Percentiles rank a stretch among this genome's conserved stretches.
Conservation (phyloP, 2,888 invertebrate species). For the Apocheima hispidaria region DNA sequence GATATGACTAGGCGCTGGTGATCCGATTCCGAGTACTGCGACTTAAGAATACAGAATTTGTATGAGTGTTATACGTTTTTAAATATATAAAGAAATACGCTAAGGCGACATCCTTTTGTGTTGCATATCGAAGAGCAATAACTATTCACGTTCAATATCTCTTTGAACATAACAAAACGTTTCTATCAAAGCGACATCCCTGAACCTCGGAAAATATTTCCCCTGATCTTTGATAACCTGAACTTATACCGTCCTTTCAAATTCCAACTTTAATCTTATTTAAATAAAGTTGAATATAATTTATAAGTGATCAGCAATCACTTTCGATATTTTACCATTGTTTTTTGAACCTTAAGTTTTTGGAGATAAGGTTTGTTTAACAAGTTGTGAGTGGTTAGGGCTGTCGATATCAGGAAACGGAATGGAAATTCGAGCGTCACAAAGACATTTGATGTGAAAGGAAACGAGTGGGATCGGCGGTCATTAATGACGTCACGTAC, state of each 20-base stretch:
- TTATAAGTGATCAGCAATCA: background rate
- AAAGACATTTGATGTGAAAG: conserved; percentile 29
- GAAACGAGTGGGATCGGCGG: conserved; percentile 22
- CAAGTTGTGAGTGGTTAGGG: conserved; percentile 5
- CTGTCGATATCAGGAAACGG: conserved; percentile 19
- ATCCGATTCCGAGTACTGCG: no score
- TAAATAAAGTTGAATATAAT: background rate
- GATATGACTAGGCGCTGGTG: no score
- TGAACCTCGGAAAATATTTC: conserved; percentile 8
- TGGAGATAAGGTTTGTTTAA: background rate
- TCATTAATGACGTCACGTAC: conserved; percentile 24
- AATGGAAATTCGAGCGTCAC: conserved; percentile 33
- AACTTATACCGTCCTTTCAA: background rate
- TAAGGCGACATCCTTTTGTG: background rate
- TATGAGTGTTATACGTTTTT: background rate
- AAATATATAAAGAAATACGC: background rate
- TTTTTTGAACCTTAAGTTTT: background rate
- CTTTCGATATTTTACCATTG: background rate
- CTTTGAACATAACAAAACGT: conserved; percentile 27
- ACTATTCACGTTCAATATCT: conserved; percentile 22
- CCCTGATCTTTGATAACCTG: background rate
- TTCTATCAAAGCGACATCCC: conserved; percentile 18
- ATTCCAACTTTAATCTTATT: background rate
- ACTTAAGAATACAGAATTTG: no score
- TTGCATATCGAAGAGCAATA: conserved; percentile 19